Base-by-base conservation (phyloP, 2,888 invertebrate species). In the Spialia ferax region DNA sequence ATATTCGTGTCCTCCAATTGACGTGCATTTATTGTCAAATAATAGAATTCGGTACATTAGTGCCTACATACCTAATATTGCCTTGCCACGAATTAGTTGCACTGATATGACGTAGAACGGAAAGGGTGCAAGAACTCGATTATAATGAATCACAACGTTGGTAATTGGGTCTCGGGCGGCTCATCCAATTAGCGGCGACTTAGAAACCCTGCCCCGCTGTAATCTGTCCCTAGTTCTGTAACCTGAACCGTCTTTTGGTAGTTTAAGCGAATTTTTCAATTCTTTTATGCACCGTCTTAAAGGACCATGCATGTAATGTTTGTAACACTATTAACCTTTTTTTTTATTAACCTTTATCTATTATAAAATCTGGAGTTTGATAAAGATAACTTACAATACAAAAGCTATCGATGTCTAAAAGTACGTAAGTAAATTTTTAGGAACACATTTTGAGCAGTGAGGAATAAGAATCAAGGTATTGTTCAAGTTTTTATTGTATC, bases 141-240 rank as follows among this genome's bases (percentile, higher is more conserved):
- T 91, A 91, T 91, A 93, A 91, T 89, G 90, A 93, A 92, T 91
- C 93, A 89, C 89, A 85, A 83, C 89, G 83, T 79, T 81, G 86
- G 89, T 93, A 93, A 93, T 93, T 93, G 93, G 90, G 86, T 83
- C 76, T 84, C 74, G 73, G 67, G 79, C 42, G 80, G 88, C 88
- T 90, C 90, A 90, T 90, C 93, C 93, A 93, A 93, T 93, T 93
- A 92, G 91, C 84, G 82, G 82, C 82, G 91, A 91, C 92, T 93
- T 93, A 77, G 93, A 92, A 93, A 85, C 91, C 91, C 86, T 83
- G 42, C 57, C 63, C 63, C 63, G 26, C 42, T 42, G 63, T 55
- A 89, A 63, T 63, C 63, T 55, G 63, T 22, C 29, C 45, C 42
- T 45, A 55, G 54, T 56, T 22, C 55, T 42, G 32, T 10, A 57